Conservation (phyloP, 2,113 vertebrate genomes). For the Ammodytes marinus region DNA sequence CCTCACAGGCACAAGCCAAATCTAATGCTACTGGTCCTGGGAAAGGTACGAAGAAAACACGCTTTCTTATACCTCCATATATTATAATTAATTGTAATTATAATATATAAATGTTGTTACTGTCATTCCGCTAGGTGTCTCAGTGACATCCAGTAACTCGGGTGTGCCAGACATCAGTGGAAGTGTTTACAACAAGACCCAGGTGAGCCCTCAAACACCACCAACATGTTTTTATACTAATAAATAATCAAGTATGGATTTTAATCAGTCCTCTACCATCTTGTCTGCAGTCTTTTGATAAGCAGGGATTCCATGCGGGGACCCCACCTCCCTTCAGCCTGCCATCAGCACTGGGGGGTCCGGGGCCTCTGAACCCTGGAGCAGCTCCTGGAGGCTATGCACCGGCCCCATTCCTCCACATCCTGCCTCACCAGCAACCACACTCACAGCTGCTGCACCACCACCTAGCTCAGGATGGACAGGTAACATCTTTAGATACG, state of each 20-base stretch:
- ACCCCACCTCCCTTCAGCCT: slow-evolving; percentile 97
- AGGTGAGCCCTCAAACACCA: slow-evolving; percentile 85
- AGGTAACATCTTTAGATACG: slow-evolving; percentile 83
- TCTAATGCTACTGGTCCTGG: slow-evolving; percentile 91
- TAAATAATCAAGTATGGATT: neutral
- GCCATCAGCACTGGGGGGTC: slow-evolving; percentile 95
- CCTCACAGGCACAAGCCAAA: slow-evolving; percentile 95
- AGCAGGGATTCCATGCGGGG: slow-evolving; percentile 91
- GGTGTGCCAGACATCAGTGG: slow-evolving; percentile 99
- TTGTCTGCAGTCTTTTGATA: slow-evolving; percentile 90
- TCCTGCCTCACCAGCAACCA: slow-evolving; percentile 97
- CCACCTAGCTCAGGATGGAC: slow-evolving; percentile 97
- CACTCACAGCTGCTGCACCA: slow-evolving; percentile 98
- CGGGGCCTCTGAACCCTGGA: slow-evolving; percentile 94
- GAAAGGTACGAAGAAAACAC: slow-evolving; percentile 87
- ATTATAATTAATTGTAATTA: neutral
- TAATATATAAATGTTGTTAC: slow-evolving; percentile 14
- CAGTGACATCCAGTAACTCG: slow-evolving; percentile 98
- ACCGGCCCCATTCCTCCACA: slow-evolving; percentile 96
- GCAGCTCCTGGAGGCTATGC: slow-evolving; percentile 94
- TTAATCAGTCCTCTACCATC: neutral
- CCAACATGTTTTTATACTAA: neutral
- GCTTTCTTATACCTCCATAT: neutral
- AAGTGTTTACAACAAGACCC: slow-evolving; percentile 99
- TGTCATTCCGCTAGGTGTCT: slow-evolving; percentile 88